Base-by-base conservation (phyloP, 2,797 vertebrate genomes). In the Sebastes itinus region DNA sequence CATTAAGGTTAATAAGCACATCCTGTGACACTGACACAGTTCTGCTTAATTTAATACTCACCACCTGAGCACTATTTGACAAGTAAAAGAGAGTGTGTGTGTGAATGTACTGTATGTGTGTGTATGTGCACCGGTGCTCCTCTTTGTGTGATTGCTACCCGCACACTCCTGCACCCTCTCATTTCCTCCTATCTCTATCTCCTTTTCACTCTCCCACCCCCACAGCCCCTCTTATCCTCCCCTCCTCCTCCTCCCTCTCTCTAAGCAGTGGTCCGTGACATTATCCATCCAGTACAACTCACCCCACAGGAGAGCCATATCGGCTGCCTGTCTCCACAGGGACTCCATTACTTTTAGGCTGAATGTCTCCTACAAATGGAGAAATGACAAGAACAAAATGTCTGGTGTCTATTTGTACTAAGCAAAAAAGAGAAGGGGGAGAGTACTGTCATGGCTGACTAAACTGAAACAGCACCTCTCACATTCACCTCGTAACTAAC, bases 381-480 rank as follows among this genome's bases (percentile, higher is more conserved):
- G 77, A 90, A 92, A 93, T 88, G 90, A 90, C 87, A 87, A 78
- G 89, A 83, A 87, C 88, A 84, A 92, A 91, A 92, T 89, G 82
- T 64, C 84, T 76, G 74, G 73, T 59, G 33, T 89, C 86, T 78
- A 78, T 90, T 90, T 88, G 85, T 60, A 68, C 72, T 18, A 56
- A 74, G 64, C 18, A 22, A 46, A 52, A 62, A 72, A 71, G 18
- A 68, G 35, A 38, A 25, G 46, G 46, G 46, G 3, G 10, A 25
- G 46, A 42, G 54, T 18, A 16, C 59, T 27, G 81, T 68, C 81
- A 85, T 42, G 75, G 87, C 55, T 83, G 84, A 86, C 63, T 86
- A 52, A 83, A 79, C 75, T 56, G 80, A 79, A 86, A 72, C 72
- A 60, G 66, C 27, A 72, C 42, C 75, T 79, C 52, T 46, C 9